Base-by-base conservation (phyloP, 2,888 invertebrate genomes). In the Aphidoletes aphidimyza region DNA sequence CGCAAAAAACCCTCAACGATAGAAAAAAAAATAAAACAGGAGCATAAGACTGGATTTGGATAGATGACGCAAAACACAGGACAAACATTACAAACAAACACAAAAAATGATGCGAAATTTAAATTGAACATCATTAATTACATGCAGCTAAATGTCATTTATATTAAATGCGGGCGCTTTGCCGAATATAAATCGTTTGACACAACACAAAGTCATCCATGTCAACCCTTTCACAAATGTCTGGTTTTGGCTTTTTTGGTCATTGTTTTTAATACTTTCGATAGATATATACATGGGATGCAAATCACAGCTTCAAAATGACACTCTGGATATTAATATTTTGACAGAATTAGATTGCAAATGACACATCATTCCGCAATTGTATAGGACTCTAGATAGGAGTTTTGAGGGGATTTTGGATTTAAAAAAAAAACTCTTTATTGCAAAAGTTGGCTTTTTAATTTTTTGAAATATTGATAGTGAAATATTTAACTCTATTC, bases 121-220 rank as follows among this genome's bases (percentile, higher is more conserved):
- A 69, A 69, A 69, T 69, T 69, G 69, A 69, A 69, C 69, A 69
- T 69, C 69, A 69, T 69, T 69, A 69, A 69, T 69, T 69, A 69
- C 69, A 69, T 30, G 69, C 69, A 69, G 69, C 69, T 69, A 69
- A 69, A 69, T 69, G 69, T 69, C 69, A 69, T 69, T 69, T 69
- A 69, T 69, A 69, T 69, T 69, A 69, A 69, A 69, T 69, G 14
- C 30, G 69, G 30, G 34, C 69, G n/a, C 69, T 69, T 69, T 22
- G 2, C 69, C 2, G 1, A 54, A 69, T 30, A 69, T 69, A 30
- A 69, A 69, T 69, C 69, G 69, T 14, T 69, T 30, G 14, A 69
- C 69, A 69, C 34, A n/a, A 69, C 69, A 69, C 69, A 69, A 54
- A 69, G 14, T n/a, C 69, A 69, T 69, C 34, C 69, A 69, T 69